Evolutionary conservation across 2,113 vertebrate species (phyloP).

Genomic region (Proteles cristata): DNA sequence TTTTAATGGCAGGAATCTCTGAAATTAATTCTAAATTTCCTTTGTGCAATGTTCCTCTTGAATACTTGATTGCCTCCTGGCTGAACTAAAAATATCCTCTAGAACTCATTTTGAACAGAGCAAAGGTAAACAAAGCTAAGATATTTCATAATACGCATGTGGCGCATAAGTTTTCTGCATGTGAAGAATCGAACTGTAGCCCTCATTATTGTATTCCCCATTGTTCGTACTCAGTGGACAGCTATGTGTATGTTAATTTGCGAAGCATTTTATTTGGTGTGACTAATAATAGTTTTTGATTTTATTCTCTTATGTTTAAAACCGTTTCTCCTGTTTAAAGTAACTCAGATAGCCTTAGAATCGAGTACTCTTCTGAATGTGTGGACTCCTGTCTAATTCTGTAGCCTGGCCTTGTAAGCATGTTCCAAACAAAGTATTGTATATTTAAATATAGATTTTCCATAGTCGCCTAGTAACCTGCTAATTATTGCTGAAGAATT

Average conservation of each 20-base stretch:
- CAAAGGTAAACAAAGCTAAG: background rate
- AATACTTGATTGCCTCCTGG: background rate
- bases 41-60: background rate
- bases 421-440: background rate
- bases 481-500: conserved; percentile 9
- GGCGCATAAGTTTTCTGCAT: background rate
- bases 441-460: background rate
- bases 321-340: conserved; percentile 21
- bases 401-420: background rate
- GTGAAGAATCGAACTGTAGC: background rate
- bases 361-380: background rate
- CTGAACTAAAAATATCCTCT: conserved; percentile 5
- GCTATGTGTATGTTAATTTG: background rate
- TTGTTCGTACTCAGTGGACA: background rate
- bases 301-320: conserved; percentile 38
- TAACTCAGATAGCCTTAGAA: conserved; percentile 18
- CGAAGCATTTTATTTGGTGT: conserved; percentile 8
- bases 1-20: background rate
- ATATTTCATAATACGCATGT: background rate
- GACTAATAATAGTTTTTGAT: background rate
- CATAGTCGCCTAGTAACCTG: background rate
- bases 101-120: conserved; percentile 20
- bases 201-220: background rate
- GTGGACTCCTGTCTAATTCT: background rate
- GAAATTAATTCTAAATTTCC: background rate